Conservation (phyloP, 1,140 invertebrate genomes). For the Apis mellifera region Amel_HAv3.1 CM009931.2:13973001-13973500, state of each 20-base stretch:
- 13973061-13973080: too few species aligned
- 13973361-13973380: background rate
- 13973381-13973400: background rate
- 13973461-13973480: background rate
- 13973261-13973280: too few species aligned
- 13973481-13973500: background rate
- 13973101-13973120: too few species aligned
- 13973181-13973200: conserved; percentile 27
- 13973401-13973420: conserved; percentile 1
- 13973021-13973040: too few species aligned
- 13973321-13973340: conserved; percentile 13
- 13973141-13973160: conserved; percentile 14
- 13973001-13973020: too few species aligned
- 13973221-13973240: conserved; percentile 32
- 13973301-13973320: background rate
- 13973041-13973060: too few species aligned
- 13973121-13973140: background rate
- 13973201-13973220: conserved; percentile 17
- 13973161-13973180: conserved; percentile 7
- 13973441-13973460: background rate
- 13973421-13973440: background rate
- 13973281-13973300: background rate
- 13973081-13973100: background rate
- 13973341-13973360: background rate
- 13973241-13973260: conserved; percentile 37